These are phyloP conservation scores for Orthonyx spaldingii DNA, from an alignment of 2,113 vertebrate genomes.

Conservation along the genomic window DNA sequence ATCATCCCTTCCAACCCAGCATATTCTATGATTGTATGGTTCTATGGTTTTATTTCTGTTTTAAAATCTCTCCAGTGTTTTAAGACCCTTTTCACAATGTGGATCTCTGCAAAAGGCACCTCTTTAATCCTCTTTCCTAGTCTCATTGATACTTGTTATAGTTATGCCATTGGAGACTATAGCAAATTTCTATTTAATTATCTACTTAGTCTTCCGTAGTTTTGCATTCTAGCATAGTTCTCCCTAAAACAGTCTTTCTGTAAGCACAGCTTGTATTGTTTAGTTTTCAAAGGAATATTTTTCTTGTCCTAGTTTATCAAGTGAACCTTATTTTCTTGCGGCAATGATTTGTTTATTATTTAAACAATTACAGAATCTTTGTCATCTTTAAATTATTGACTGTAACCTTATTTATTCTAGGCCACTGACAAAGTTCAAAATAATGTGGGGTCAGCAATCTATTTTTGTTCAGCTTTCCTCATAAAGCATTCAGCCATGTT, in stretches of 20 bases:
- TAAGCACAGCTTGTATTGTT: background rate
- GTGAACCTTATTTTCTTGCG: background rate
- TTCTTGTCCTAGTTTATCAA: background rate
- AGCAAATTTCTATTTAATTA: background rate
- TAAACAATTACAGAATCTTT: background rate
- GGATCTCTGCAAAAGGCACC: background rate
- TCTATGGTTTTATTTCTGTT: background rate
- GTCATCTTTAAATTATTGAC: background rate
- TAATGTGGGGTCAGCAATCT: background rate
- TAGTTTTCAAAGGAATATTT: background rate
- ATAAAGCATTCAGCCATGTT: background rate
- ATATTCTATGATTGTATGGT: background rate
- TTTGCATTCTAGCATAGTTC: background rate
- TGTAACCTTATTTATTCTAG: background rate
- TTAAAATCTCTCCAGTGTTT: background rate
- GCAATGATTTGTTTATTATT: background rate
- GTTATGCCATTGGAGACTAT: background rate
- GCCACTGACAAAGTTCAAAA: background rate
- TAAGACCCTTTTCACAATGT: background rate
- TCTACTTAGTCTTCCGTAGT: background rate
- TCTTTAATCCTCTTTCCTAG: background rate
- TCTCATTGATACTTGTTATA: background rate
- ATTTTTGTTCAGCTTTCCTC: background rate
- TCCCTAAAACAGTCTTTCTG: background rate
- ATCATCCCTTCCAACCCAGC: fast-evolving